Base-by-base conservation (phyloP, 92 coral and sea anemone species). In the Virgularia gustaviana region DNA sequence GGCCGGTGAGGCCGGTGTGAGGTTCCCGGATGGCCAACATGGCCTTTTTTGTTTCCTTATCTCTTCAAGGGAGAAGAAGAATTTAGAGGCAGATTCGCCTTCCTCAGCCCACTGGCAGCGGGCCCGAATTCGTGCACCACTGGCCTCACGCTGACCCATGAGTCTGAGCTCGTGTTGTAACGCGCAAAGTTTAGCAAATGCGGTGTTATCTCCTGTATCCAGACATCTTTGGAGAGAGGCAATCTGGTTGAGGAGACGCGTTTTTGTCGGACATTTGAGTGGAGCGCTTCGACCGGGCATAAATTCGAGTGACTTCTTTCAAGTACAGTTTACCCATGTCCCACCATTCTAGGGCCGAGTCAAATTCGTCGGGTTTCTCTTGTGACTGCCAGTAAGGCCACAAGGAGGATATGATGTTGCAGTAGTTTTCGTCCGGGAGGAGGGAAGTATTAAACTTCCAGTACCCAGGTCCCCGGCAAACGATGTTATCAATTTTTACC, bases 391-490 rank as follows among this genome's bases (percentile, higher is more conserved):
- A 71, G 19, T 52, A 71, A 7, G 77, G 55, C 79, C 71, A 59
- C 39, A 58, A 59, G 23, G 58, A 42, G 29, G 35, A 0, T 31
- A 74, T 41, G 12, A 58, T 57, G 20, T 45, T 27, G 36, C 78
- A 49, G 53, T 72, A 74, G 15, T 59, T 42, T 12, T 42, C 65
- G 47, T 59, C 60, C 31, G 33, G 32, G 1, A 72, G 78, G 1
- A 72, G 67, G 11, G 78, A 72, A 39, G 78, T 70, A n/a, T 70
- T 70, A 16, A 70, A 51, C 19, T 70, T 70, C 61, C 75, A 68
- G n/a, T 4, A 19, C 10, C 66, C 78, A 1, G 78, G 78, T 23
- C 78, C 78, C 9, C 65, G 1, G 6, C 2, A 22, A 12, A 8
- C 2, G 20, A 27, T 12, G 35, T 32, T 52, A 39, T 27, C 38